Evolutionary conservation across 2,113 vertebrate species (phyloP), one percentile per base, ranked within the genome.

Genomic region (Forbesichthys agassizii): DNA sequence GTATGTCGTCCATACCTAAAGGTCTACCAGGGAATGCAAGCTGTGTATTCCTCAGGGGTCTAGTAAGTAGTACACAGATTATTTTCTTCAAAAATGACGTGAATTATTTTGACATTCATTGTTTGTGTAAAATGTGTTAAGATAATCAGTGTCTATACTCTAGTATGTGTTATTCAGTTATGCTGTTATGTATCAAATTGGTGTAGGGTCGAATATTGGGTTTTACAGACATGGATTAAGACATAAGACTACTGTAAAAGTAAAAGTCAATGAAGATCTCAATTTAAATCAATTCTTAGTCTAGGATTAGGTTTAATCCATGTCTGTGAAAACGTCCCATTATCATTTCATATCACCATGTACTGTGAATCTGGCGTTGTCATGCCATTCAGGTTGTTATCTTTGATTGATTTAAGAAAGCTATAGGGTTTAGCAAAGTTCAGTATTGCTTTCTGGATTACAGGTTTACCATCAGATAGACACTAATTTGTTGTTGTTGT

Each of bases 21-120:
- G 85, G 90, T 98, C 64, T 99, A 98, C 85, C 96, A 98, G 86
- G 96, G 94, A 73, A 96, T 98, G 96, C 95, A 97, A 73, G 93
- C 93, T 1, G 91, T 98, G 71, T 96, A 96, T 85, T 96, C 95
- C 3, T 99, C 97, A 46, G 96, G 95, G 74, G 90, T 98, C 85
- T 98, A 98, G 97, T 99, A 91, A 97, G 96, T 95, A 10, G 0
- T 14, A 61, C 14, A 18, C 48, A 66, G 70, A 42, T 13, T 6
- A 11, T 1, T 56, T 58, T 18, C 1, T 2, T 51, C 48, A 14
- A 14, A 14, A 69, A 74, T 16, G 62, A 62, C 18, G 62, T 56
- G 10, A 56, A 4, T 33, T 6, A 42, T 1, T 6, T 51, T 47
- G 53, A 36, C 5, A 33, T 46, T 56, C 36, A 4, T 16, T 55